Evolutionary conservation across 1,140 invertebrate species (phyloP), one percentile per base, ranked within the genome.

Genomic region (Diachasma alloeum): DNA sequence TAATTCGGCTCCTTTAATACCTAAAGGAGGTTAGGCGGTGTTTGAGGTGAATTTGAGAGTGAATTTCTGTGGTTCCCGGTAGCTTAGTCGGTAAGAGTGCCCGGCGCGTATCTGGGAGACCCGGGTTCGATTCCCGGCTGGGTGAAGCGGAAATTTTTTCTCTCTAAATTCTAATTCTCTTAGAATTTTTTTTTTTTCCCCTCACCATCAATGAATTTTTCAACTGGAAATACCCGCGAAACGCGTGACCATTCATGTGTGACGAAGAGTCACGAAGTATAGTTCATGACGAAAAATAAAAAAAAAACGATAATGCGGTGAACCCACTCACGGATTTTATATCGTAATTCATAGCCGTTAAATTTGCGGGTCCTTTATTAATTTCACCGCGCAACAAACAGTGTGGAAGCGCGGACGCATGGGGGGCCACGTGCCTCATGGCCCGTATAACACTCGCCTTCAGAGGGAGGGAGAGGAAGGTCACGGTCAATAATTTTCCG

Each of bases 401-500:
- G 48, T 22, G 42, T 44, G 42, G 42, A 46, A 44, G 19, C 39
- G 59, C 6, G 59, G 59, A 63, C 59, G 22, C 59, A 31, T 11
- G 11, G 59, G 31, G 4, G 59, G 59, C 26, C 59, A 31, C 59
- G 59, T 63, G 59, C 59, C 59, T 19, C 59, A 26, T 63, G 59
- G 59, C 2, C 24, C 59, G 24, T 26, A 19, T 63, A 63, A 26
- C 59, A 63, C 59, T 63, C 59, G 19, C 59, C 19, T 63, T 26
- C 24, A 15, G 53, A 4, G 59, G 59, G 59, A 72, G 72, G 68
- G 72, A 53, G 31, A 76, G 71, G 74, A 67, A 76, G 72, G 75
- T 70, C 56, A 79, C 72, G 71, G 72, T 37, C 73, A 67, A 79
- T 79, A 76, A 79, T 79, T 79, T 79, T 79, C 78, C 75, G 74